Evolutionary conservation across 2,113 vertebrate species (phyloP), one percentile per base, ranked within the genome.

Genomic region (Misgurnus anguillicaudatus): DNA sequence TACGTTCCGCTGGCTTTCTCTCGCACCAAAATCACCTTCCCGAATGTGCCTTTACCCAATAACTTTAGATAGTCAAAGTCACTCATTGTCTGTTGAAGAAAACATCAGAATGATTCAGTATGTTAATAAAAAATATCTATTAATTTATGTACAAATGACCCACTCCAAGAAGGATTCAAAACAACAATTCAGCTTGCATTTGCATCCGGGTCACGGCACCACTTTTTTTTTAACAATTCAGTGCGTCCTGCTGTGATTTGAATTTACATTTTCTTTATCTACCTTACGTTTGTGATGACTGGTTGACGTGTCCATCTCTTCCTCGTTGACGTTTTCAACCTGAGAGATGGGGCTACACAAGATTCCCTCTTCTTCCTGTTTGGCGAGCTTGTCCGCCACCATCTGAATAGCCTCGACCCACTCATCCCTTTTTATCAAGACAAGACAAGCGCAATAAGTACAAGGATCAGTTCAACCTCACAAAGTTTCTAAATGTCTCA

Each of bases 1-100:
- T 98, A 98, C 21, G 94, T 95, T 76, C 97, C 97, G 0, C 96
- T 98, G 60, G 97, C 96, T 91, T 98, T 99, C 92, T 99, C 97
- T 91, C 96, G 96, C 86, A 99, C 97, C 86, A 99, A 90, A 85
- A 98, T 99, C 80, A 99, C 97, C 87, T 99, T 98, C 82, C 97
- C 97, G 58, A 99, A 99, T 8, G 97, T 99, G 85, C 97, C 97
- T 91, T 99, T 99, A 39, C 97, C 96, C 91, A 99, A 89, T n/a
- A 99, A 94, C 90, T 99, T 99, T 87, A 99, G 94, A 93, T 99
- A 98, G 92, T 99, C 97, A 73, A 99, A 98, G 88, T 99, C 96
- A 38, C 95, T 98, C 97, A 98, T 99, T 86, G 97, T 99, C 97
- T 99, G 88, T 7, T 16, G 11, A 24, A 31, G 19, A 85, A 0